Evolutionary conservation across 2,113 vertebrate species (phyloP).

Genomic region (Phoenicopterus ruber): DNA sequence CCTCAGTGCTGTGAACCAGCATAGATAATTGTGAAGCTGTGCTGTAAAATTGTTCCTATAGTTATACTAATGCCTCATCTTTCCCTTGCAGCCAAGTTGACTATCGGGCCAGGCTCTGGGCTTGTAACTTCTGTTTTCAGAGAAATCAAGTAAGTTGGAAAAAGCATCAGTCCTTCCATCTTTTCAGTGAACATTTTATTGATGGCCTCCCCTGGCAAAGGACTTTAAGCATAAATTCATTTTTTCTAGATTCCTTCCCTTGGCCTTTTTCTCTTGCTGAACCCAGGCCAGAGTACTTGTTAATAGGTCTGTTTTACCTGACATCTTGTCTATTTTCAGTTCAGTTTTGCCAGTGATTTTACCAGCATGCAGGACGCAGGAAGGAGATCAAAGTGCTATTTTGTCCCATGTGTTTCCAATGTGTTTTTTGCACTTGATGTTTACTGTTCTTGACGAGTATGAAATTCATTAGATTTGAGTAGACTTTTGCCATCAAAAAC

Average conservation of each 20-base stretch:
- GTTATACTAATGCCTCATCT: background rate
- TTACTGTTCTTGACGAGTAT: background rate
- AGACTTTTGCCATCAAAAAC: background rate
- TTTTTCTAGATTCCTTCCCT: background rate
- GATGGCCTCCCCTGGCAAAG: background rate
- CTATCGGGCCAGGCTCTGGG: constrained; percentile 96
- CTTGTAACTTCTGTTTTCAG: constrained; percentile 98
- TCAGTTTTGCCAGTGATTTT: background rate
- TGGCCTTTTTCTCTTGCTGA: background rate
- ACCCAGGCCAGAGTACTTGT: background rate
- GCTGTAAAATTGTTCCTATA: background rate
- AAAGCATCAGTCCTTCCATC: background rate
- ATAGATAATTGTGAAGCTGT: background rate
- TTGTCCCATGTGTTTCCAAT: background rate
- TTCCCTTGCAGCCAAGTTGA: constrained; percentile 87
- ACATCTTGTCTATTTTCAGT: background rate
- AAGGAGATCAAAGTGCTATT: background rate
- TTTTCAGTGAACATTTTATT: background rate
- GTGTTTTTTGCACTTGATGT: background rate
- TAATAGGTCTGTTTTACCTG: background rate
- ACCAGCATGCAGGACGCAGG: background rate
- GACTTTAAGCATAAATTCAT: background rate
- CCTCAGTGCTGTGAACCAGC: background rate
- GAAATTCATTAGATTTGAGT: background rate
- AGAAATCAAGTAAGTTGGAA: constrained; percentile 87